These are phyloP conservation scores for Meloe dianella DNA, from an alignment of 2,888 invertebrate species.

Conservation along the genomic window DNA sequence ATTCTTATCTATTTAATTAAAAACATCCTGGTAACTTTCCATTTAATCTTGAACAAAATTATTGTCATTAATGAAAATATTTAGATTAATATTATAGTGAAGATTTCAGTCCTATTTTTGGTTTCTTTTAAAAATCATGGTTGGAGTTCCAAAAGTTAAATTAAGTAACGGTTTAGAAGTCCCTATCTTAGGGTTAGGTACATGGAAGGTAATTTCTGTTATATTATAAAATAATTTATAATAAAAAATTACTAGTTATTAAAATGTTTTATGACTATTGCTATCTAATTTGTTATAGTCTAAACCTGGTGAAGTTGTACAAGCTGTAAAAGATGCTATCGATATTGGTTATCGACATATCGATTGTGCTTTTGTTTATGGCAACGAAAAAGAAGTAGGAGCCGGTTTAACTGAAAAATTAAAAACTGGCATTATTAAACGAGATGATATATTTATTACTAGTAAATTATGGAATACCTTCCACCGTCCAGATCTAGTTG, in stretches of 20 bases:
- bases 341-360: conserved; percentile 81
- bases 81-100: too few relatives aligned
- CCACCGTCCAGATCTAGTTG: conserved; percentile 71
- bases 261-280: too few relatives aligned
- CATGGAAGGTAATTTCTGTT: conserved; percentile 52
- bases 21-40: neutral
- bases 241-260: too few relatives aligned
- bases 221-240: neutral
- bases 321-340: conserved; percentile 77
- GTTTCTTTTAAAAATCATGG: neutral
- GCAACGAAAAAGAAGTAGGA: conserved; percentile 79
- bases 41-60: too few relatives aligned
- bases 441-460: conserved; percentile 75
- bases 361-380: conserved; percentile 77
- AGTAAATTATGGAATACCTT: conserved; percentile 91
- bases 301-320: conserved; percentile 69
- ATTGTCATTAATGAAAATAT: neutral
- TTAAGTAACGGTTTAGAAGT: conserved; percentile 48
- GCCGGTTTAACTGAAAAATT: conserved; percentile 71
- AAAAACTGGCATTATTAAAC: conserved; percentile 69
- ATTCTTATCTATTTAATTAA: neutral
- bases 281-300: conserved; percentile 64
- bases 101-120: neutral
- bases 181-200: conserved; percentile 57
- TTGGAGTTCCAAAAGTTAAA: conserved; percentile 29